Base-by-base conservation (phyloP, 2,797 vertebrate genomes). In the Falco peregrinus region DNA sequence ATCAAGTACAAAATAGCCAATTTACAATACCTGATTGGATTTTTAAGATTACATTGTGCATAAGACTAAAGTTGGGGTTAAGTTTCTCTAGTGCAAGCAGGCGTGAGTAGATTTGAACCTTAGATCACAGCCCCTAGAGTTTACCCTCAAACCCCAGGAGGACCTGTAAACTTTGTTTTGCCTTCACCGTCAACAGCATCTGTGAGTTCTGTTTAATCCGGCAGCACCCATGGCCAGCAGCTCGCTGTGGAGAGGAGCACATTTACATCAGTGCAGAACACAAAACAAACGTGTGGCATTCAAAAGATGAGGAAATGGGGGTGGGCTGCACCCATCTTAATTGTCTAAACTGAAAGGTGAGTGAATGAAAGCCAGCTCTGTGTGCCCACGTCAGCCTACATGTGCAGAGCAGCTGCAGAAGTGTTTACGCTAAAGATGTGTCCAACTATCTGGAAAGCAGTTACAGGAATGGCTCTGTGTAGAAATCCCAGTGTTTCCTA, bases 11-110 rank as follows among this genome's bases (percentile, higher is more conserved):
- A 95, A 96, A 97, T 9, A 94, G 92, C 95, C 96, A 92, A 96
- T 92, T 95, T 97, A 96, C 87, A 96, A 95, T 93, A 94, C 95
- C 94, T 94, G 94, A 96, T 82, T 75, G 86, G 54, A 92, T 90
- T 96, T 93, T 95, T 85, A 94, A 90, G 74, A 88, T 86, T 94
- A 90, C 78, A 94, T 96, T 97, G 92, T 97, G 96, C 97, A 96
- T 97, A 97, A 97, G 95, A 95, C 88, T 96, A 88, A 88, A 92
- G 78, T 10, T 80, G 67, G 92, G 94, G 81, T 31, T 78, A 92
- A 67, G 70, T 94, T 94, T 92, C 60, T 95, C 84, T 87, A 97
- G 95, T 94, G 91, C 88, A 95, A 96, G 77, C 93, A 96, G 83
- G 86, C 25, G 5, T 86, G 82, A 97, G 63, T 45, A 88, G 84